phyloP scores from a whole-genome alignment of 2,797 vertebrate genomes.

The Leucoraja ocellata region DNA sequence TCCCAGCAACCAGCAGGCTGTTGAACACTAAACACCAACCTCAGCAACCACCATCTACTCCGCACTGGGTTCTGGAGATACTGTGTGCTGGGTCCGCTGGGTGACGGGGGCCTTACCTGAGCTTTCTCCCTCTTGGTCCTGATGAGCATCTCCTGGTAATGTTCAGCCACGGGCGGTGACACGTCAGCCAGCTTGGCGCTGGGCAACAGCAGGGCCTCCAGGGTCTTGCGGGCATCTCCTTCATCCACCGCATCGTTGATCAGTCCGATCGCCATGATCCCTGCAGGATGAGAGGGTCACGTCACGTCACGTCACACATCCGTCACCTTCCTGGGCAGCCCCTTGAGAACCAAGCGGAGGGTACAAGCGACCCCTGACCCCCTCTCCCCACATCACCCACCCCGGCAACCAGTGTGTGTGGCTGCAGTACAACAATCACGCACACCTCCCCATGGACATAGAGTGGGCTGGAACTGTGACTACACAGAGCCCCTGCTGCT shows the following conservation, averaged over 20 bases:
- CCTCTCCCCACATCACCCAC: too few species aligned
- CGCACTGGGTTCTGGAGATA: too few species aligned
- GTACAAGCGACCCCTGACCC: too few species aligned
- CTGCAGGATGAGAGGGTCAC: constrained; percentile 50
- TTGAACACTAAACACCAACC: too few species aligned
- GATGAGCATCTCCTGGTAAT: constrained; percentile 87
- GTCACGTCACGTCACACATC: not conserved
- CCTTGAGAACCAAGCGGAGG: not conserved
- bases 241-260: constrained; percentile 94
- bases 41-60: too few species aligned
- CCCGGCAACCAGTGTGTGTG: too few species aligned
- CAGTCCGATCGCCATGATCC: constrained; percentile 85
- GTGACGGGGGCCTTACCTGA: constrained; percentile 64
- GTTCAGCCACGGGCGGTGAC: constrained; percentile 74
- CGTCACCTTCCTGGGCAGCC: not conserved
- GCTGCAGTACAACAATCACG: too few species aligned
- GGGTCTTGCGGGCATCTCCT: constrained; percentile 74
- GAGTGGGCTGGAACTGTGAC: too few species aligned
- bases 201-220: constrained; percentile 75
- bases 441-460: too few species aligned
- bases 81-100: too few species aligned
- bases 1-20: too few species aligned
- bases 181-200: constrained; percentile 86
- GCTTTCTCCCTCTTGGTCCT: constrained; percentile 88
- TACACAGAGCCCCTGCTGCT: too few species aligned